These are phyloP conservation scores for Anadara kagoshimensis DNA, from an alignment of 1,140 invertebrate genomes.

Conservation along the genomic window DNA sequence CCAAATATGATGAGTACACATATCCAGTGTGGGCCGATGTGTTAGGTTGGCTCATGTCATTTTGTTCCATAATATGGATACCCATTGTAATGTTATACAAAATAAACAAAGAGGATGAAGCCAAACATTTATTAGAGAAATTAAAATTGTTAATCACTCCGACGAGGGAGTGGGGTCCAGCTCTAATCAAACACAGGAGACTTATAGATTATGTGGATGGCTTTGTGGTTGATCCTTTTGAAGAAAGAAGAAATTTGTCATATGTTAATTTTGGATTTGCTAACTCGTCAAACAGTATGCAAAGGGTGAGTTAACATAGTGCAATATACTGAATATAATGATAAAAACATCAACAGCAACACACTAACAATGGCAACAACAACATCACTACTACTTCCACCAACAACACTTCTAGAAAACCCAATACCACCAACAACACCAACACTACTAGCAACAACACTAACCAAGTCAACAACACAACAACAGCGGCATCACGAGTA, in stretches of 20 bases:
- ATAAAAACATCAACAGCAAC: no score
- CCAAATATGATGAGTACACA: conserved; percentile 76
- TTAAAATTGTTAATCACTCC: conserved; percentile 50
- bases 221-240: conserved; percentile 56
- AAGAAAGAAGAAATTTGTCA: conserved; percentile 44
- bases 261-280: no score
- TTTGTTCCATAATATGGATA: conserved; percentile 81
- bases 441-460: no score
- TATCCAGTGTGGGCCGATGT: conserved; percentile 87
- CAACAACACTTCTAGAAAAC: no score
- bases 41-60: conserved; percentile 82
- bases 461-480: no score
- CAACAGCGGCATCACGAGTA: no score
- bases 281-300: no score
- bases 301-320: no score
- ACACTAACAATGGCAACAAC: no score
- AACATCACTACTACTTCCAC: no score
- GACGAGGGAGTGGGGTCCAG: conserved; percentile 64
- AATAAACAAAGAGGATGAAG: neutral
- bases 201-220: conserved; percentile 62
- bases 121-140: conserved; percentile 43
- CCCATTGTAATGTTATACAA: conserved; percentile 73
- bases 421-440: no score
- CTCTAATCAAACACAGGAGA: conserved; percentile 60
- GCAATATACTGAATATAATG: no score